phyloP scores from a whole-genome alignment of 2,797 vertebrate species.

The Erpetoichthys calabaricus region DNA sequence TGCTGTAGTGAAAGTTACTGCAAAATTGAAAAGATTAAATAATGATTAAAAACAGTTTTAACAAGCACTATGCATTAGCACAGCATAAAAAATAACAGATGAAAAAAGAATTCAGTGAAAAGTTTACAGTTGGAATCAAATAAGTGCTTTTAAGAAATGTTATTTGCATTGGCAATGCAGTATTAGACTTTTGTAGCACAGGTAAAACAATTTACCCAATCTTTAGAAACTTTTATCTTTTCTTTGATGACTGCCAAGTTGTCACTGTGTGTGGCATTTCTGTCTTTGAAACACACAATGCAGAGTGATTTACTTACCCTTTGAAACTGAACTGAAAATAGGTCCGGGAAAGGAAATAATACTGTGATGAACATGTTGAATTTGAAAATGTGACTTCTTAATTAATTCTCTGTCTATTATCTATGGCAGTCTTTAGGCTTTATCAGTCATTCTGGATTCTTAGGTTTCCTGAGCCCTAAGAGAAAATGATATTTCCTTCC shows the following conservation, averaged over 20 bases:
- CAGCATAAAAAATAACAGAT: no score
- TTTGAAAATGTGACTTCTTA: conserved; percentile 2
- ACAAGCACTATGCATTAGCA: no score
- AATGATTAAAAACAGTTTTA: no score
- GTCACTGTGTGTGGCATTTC: conserved; percentile 5
- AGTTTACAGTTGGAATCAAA: no score
- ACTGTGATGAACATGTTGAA: conserved; percentile 1
- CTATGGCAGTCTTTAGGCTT: not conserved
- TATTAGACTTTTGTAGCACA: not conserved
- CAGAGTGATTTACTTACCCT: conserved; percentile 6
- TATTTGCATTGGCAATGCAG: conserved; percentile 2
- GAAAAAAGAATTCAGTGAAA: no score
- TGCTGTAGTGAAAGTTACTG: no score
- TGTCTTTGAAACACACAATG: not conserved
- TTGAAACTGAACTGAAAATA: conserved; percentile 3
- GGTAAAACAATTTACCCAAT: conserved; percentile 3
- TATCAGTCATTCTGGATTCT: no score
- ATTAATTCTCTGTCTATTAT: conserved; percentile 2
- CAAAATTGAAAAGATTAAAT: no score
- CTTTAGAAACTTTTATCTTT: conserved; percentile 4
- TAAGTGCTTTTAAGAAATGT: not conserved
- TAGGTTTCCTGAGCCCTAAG: no score
- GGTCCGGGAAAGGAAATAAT: conserved; percentile 1
- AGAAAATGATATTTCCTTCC: no score
- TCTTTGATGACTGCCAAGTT: conserved; percentile 2